phyloP scores from a whole-genome alignment of 1,140 invertebrate species.

The Apis laboriosa region DNA sequence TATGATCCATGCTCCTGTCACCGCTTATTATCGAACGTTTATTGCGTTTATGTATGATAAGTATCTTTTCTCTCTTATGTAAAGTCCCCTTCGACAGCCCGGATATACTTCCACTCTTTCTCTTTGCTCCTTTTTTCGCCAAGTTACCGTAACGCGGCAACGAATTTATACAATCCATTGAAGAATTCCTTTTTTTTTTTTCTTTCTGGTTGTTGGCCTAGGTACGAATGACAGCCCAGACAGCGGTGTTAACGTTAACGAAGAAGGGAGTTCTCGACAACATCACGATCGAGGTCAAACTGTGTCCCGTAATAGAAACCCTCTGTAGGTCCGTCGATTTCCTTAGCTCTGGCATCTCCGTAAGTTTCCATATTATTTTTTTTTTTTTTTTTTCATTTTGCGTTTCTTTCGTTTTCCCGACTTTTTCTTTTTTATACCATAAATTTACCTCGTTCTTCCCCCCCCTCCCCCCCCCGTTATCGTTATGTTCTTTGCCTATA shows the following conservation, averaged over 20 bases:
- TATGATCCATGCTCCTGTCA: not conserved
- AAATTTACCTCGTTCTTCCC: too few species aligned
- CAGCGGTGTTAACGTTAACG: slow-evolving; percentile 83
- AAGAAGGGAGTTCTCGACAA: slow-evolving; percentile 84
- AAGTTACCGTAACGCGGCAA: not conserved
- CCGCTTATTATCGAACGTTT: too few species aligned
- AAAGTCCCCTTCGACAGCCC: too few species aligned
- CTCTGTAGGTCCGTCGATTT: slow-evolving; percentile 79
- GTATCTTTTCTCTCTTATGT: too few species aligned
- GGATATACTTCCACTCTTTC: too few species aligned
- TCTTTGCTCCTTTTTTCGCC: not conserved
- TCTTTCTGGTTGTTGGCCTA: slow-evolving; percentile 59
- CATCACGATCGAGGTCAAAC: slow-evolving; percentile 82
- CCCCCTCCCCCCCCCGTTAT: too few species aligned
- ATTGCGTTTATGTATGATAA: too few species aligned
- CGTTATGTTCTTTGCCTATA: too few species aligned
- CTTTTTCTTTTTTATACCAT: too few species aligned
- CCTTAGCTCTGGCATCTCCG: slow-evolving; percentile 76
- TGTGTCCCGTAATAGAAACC: slow-evolving; percentile 81
- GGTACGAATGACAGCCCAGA: slow-evolving; percentile 85
- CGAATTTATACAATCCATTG: not conserved
- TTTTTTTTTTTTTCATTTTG: not conserved
- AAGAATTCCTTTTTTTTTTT: slow-evolving; percentile 6
- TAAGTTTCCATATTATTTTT: slow-evolving; percentile 72
- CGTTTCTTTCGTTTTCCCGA: too few species aligned